These are phyloP conservation scores for Andrena hattorfiana DNA, from an alignment of 2,888 invertebrate species.

Conservation along the genomic window DNA sequence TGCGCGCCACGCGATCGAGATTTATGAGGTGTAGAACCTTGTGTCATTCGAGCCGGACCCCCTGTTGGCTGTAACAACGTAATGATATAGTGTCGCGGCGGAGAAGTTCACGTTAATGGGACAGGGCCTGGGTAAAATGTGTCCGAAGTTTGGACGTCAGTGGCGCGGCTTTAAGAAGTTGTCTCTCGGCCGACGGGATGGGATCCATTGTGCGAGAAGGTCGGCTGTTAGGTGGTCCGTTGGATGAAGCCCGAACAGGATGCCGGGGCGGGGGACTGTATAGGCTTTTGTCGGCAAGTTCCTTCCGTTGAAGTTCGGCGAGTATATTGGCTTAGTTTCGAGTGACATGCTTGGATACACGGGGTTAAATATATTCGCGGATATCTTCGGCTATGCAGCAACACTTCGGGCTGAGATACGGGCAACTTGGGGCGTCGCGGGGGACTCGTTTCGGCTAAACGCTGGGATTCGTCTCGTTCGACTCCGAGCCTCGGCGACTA, in stretches of 20 bases:
- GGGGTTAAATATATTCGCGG: slow-evolving; percentile 65
- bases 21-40: slow-evolving; percentile 54
- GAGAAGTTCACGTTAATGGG: slow-evolving; percentile 77
- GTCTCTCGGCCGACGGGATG: slow-evolving; percentile 72
- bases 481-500: not conserved
- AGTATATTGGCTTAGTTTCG: slow-evolving; percentile 76
- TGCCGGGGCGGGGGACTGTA: slow-evolving; percentile 34
- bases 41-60: slow-evolving; percentile 37
- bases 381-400: slow-evolving; percentile 38
- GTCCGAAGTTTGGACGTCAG: slow-evolving; percentile 78
- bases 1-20: slow-evolving; percentile 34
- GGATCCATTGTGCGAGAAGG: slow-evolving; percentile 74
- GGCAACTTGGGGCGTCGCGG: slow-evolving; percentile 26
- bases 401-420: slow-evolving; percentile 36
- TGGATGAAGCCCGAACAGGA: slow-evolving; percentile 36
- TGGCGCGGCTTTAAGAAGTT: slow-evolving; percentile 79
- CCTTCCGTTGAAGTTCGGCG: slow-evolving; percentile 66
- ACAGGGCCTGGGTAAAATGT: slow-evolving; percentile 73
- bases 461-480: not conserved
- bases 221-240: slow-evolving; percentile 42
- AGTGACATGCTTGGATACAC: slow-evolving; percentile 67
- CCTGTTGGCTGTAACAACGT: slow-evolving; percentile 67
- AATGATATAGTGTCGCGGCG: slow-evolving; percentile 72
- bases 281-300: slow-evolving; percentile 77
- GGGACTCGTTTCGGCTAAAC: slow-evolving; percentile 1